These are phyloP conservation scores for Phania funesta DNA, from an alignment of 2,888 invertebrate species.

Conservation along the genomic window DNA sequence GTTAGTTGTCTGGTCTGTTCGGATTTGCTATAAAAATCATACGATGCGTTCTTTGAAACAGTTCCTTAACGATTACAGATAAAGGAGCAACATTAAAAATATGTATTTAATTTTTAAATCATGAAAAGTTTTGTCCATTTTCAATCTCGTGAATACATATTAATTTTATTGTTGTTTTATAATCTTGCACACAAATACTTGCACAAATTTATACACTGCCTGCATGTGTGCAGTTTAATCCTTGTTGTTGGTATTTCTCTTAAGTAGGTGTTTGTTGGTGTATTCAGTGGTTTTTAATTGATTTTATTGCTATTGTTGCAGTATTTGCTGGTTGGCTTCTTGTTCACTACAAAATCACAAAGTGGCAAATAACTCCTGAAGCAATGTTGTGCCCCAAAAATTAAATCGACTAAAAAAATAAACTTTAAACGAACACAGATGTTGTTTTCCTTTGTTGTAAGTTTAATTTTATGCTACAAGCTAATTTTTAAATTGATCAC, in stretches of 20 bases:
- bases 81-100: too few species aligned
- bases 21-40: too few species aligned
- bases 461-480: neutral
- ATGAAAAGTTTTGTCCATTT: too few species aligned
- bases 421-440: neutral
- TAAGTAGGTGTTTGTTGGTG: constrained; percentile 4
- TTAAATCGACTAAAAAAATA: neutral
- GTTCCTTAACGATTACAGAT: too few species aligned
- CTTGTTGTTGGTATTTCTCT: constrained; percentile 10
- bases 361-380: constrained; percentile 50
- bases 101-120: too few species aligned
- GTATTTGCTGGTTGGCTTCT: constrained; percentile 10
- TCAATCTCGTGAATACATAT: too few species aligned
- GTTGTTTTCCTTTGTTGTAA: neutral
- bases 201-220: too few species aligned
- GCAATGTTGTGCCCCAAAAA: constrained; percentile 7
- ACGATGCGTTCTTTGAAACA: too few species aligned
- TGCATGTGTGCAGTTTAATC: too few species aligned
- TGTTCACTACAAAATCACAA: constrained; percentile 46
- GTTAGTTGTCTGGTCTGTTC: too few species aligned
- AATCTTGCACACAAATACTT: too few species aligned
- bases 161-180: too few species aligned
- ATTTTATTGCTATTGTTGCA: neutral
- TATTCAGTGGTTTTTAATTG: neutral
- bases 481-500: neutral